Evolutionary conservation across 2,797 vertebrate genomes (phyloP).

Genomic region (Pseudomugil gertrudae): DNA sequence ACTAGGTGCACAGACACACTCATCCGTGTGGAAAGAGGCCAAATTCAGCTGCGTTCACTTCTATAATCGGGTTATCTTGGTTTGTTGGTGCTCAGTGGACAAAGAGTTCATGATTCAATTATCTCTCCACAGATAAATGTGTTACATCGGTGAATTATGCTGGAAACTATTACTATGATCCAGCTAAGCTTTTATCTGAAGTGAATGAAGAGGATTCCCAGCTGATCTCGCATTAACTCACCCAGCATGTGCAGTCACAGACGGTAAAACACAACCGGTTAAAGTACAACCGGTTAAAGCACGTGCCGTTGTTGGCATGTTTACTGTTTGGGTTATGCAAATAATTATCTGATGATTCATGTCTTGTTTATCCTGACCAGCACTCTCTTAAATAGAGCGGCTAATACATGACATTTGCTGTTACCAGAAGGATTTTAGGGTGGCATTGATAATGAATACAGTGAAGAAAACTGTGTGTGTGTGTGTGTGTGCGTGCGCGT

Average conservation of each 20-base stretch:
- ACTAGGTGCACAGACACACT: slow-evolving; percentile 7
- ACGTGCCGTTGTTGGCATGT: slow-evolving; percentile 11
- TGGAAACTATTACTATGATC: slow-evolving; percentile 44
- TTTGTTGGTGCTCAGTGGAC: slow-evolving; percentile 31
- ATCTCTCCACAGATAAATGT: slow-evolving; percentile 27
- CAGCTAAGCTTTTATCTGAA: slow-evolving; percentile 39
- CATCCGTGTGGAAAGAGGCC: slow-evolving; percentile 15
- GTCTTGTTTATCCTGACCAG: too few relatives aligned
- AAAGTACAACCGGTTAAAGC: slow-evolving; percentile 38
- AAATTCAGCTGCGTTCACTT: slow-evolving; percentile 36
- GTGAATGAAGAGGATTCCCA: slow-evolving; percentile 49
- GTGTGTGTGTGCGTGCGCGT: not conserved
- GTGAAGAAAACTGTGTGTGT: too few relatives aligned
- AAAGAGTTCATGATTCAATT: slow-evolving; percentile 66
- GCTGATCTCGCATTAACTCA: slow-evolving; percentile 42
- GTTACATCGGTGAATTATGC: slow-evolving; percentile 44
- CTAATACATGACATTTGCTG: not conserved
- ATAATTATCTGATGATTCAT: not conserved
- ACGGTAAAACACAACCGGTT: too few relatives aligned
- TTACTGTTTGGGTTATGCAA: slow-evolving; percentile 2
- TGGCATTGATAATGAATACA: not conserved
- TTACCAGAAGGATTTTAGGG: not conserved
- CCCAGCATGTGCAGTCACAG: slow-evolving; percentile 5
- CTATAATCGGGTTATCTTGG: slow-evolving; percentile 70
- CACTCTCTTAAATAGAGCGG: not conserved